Conservation (phyloP, 2,888 invertebrate genomes). For the Plagodis pulveraria region DNA sequence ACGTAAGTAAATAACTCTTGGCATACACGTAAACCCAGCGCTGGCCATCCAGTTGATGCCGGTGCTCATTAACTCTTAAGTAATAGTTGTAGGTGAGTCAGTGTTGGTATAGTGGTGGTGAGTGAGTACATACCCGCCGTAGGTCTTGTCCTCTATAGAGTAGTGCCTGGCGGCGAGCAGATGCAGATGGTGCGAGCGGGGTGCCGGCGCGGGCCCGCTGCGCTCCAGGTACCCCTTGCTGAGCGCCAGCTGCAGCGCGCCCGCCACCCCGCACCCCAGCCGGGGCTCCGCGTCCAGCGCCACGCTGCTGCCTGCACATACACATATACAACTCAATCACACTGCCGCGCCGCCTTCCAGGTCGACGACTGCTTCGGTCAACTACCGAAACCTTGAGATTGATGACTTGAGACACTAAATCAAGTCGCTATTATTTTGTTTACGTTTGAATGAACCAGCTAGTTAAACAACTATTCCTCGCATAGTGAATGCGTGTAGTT, state of each 20-base stretch:
- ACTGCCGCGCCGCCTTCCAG: neutral
- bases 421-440: too few relatives aligned
- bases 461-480: too few relatives aligned
- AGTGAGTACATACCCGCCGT: slow-evolving; percentile 49
- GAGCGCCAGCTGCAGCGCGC: slow-evolving; percentile 94
- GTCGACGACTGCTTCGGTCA: too few relatives aligned
- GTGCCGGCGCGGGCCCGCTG: slow-evolving; percentile 88
- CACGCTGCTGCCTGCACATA: slow-evolving; percentile 16
- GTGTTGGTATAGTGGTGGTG: neutral
- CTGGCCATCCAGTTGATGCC: too few relatives aligned
- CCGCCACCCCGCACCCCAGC: slow-evolving; percentile 95
- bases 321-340: neutral
- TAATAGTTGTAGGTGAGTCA: too few relatives aligned
- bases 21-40: too few relatives aligned
- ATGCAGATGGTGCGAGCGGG: slow-evolving; percentile 78
- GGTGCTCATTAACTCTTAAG: too few relatives aligned
- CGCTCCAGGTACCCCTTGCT: slow-evolving; percentile 97
- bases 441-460: too few relatives aligned
- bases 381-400: too few relatives aligned
- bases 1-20: too few relatives aligned
- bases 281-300: slow-evolving; percentile 90
- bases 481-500: too few relatives aligned
- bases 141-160: slow-evolving; percentile 62
- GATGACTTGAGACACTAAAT: too few relatives aligned
- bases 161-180: slow-evolving; percentile 50